These are phyloP conservation scores for Cnemophilus loriae DNA, from an alignment of 2,113 vertebrate species.

Conservation along the genomic window DNA sequence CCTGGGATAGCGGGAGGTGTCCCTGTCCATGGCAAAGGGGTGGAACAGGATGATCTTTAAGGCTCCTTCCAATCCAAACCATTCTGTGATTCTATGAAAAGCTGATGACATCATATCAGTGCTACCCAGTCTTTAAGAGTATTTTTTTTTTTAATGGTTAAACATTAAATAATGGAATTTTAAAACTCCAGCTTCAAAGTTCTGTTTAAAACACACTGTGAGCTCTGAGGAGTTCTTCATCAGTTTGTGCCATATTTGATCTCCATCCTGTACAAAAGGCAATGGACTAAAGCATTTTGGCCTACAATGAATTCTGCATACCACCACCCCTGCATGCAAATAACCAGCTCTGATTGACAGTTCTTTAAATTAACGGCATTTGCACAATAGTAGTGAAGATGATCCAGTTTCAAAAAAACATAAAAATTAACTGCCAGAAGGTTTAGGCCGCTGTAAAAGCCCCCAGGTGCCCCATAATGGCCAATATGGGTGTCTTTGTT, in stretches of 20 bases:
- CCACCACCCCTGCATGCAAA: not conserved
- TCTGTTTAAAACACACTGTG: not conserved
- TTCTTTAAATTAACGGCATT: slow-evolving; percentile 45
- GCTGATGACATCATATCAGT: not conserved
- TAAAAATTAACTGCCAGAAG: slow-evolving; percentile 61
- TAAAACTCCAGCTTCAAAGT: not conserved
- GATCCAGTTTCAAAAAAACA: slow-evolving; percentile 61
- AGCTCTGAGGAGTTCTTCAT: not conserved
- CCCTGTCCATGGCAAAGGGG: not conserved
- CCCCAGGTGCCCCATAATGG: slow-evolving; percentile 11
- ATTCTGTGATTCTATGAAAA: not conserved
- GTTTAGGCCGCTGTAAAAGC: slow-evolving; percentile 49
- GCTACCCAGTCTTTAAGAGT: not conserved
- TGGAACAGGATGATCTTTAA: not conserved
- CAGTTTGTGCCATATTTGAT: not conserved
- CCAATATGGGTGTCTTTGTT: not conserved
- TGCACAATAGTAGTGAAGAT: slow-evolving; percentile 51
- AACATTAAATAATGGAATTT: not conserved
- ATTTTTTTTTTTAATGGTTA: not conserved
- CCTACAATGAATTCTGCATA: not conserved
- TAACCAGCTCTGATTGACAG: slow-evolving; percentile 18
- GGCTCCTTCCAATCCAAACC: not conserved
- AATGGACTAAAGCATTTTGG: not conserved
- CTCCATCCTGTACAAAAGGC: not conserved
- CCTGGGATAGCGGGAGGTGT: not conserved